Conservation (phyloP, 2,113 vertebrate genomes). For the Rhea pennata region DNA sequence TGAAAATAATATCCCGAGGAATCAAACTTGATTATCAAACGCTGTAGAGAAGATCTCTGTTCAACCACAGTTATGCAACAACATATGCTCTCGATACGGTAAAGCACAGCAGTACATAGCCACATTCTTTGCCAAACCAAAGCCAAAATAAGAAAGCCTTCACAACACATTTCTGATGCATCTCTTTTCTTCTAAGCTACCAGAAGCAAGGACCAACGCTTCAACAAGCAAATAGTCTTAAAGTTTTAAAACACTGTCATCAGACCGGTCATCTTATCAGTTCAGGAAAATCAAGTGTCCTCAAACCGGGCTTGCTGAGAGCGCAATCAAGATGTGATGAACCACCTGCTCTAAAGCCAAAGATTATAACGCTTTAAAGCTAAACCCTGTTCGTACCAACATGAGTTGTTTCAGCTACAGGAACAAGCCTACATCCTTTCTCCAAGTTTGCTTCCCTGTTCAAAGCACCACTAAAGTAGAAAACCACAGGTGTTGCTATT, state of each 20-base stretch:
- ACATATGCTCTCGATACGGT: neutral
- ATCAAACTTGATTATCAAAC: constrained; percentile 15
- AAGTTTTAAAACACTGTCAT: neutral
- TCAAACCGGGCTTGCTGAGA: neutral
- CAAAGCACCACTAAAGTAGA: neutral
- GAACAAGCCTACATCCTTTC: neutral
- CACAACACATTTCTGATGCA: neutral
- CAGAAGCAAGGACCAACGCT: neutral
- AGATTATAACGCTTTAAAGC: neutral
- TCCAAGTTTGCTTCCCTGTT: neutral
- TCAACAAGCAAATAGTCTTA: neutral
- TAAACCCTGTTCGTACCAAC: neutral
- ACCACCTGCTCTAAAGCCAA: neutral
- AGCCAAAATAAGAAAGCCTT: neutral
- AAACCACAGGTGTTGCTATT: neutral
- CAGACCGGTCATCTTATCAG: neutral
- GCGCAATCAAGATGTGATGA: neutral
- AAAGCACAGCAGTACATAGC: neutral
- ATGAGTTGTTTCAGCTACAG: neutral
- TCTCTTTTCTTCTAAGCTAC: neutral
- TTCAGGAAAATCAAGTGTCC: neutral
- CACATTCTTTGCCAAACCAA: neutral
- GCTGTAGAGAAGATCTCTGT: neutral
- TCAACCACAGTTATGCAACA: neutral
- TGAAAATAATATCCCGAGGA: neutral